These are phyloP conservation scores for Coremacera marginata DNA, from an alignment of 2,888 invertebrate genomes.

Conservation along the genomic window DNA sequence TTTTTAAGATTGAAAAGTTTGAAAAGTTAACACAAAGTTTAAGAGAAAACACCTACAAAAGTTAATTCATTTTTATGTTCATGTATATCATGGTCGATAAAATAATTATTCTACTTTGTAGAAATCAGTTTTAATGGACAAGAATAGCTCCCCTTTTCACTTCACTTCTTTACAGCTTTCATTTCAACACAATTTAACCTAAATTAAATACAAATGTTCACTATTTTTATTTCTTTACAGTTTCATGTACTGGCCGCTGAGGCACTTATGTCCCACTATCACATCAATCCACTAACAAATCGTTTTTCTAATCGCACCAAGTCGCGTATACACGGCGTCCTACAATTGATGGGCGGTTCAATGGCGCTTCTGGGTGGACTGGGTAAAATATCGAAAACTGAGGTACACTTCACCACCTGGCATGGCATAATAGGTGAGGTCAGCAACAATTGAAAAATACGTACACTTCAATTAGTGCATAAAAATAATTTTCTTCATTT, in stretches of 20 bases:
- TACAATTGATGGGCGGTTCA: slow-evolving; percentile 63
- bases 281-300: slow-evolving; percentile 61
- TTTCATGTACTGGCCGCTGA: slow-evolving; percentile 65
- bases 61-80: no score
- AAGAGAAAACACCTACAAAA: no score
- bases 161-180: not conserved
- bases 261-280: slow-evolving; percentile 66
- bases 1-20: no score
- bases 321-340: slow-evolving; percentile 60
- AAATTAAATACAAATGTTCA: not conserved
- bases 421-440: slow-evolving; percentile 62
- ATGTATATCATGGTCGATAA: not conserved
- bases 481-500: no score
- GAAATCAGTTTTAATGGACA: not conserved
- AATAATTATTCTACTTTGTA: not conserved
- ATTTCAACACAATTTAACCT: slow-evolving; percentile 10
- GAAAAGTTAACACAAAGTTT: no score
- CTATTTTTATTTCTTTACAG: slow-evolving; percentile 48
- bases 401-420: slow-evolving; percentile 61
- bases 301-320: slow-evolving; percentile 63
- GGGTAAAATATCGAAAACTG: slow-evolving; percentile 61
- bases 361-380: slow-evolving; percentile 61
- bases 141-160: not conserved
- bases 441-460: not conserved
- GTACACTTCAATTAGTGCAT: slow-evolving; percentile 19